Conservation (phyloP, 30 jellyfish, hydroid and myxozoan genomes). For the Sanderia malayensis region DNA sequence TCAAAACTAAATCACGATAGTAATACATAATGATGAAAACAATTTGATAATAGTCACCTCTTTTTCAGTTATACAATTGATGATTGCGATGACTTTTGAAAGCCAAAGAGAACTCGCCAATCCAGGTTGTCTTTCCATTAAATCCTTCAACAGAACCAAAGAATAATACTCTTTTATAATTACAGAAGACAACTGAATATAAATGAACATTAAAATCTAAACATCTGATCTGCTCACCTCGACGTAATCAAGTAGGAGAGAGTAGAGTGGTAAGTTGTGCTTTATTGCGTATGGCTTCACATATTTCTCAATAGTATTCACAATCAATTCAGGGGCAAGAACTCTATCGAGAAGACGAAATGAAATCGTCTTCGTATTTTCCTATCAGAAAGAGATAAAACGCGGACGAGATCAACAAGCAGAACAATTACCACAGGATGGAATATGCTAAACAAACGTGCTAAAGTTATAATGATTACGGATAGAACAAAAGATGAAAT, state of each 20-base stretch:
- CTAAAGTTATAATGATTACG: too few species aligned
- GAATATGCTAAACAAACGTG: too few species aligned
- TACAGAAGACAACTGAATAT: too few species aligned
- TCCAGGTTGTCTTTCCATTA: slow-evolving; percentile 49
- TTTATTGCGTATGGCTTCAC: slow-evolving; percentile 87
- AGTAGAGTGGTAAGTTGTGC: slow-evolving; percentile 63
- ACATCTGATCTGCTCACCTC: slow-evolving; percentile 69
- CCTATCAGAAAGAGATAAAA: slow-evolving; percentile 45
- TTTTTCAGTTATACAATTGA: slow-evolving; percentile 60
- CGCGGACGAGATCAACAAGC: too few species aligned
- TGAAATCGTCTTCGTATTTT: slow-evolving; percentile 81
- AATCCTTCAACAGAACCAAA: slow-evolving; percentile 52
- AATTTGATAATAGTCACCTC: too few species aligned
- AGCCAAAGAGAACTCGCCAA: slow-evolving; percentile 73
- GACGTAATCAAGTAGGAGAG: slow-evolving; percentile 78
- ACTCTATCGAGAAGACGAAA: slow-evolving; percentile 82
- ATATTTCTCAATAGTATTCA: slow-evolving; percentile 73
- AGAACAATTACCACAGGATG: too few species aligned
- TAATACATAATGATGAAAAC: too few species aligned
- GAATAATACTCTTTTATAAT: too few species aligned
- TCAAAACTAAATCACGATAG: too few species aligned
- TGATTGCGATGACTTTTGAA: slow-evolving; percentile 69
- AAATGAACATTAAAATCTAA: too few species aligned
- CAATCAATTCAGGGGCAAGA: slow-evolving; percentile 91
- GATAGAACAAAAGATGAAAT: too few species aligned